Conservation (phyloP, 2,113 vertebrate species). For the Clarias gariepinus region DNA sequence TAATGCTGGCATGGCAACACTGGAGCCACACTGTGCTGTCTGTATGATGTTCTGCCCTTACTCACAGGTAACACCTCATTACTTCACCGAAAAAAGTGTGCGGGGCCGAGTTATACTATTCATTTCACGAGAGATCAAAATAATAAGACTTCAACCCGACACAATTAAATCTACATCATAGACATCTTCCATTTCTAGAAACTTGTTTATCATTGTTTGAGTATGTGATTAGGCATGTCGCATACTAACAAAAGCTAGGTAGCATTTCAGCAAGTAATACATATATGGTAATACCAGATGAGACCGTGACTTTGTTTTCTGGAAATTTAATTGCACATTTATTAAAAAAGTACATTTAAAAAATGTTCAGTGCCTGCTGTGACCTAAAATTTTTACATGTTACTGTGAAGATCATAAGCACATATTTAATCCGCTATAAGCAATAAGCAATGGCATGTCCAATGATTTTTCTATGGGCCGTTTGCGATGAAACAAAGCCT, state of each 20-base stretch:
- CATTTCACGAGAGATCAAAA: not conserved
- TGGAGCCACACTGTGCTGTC: slow-evolving; percentile 88
- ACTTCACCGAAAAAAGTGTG: not conserved
- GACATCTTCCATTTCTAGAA: not conserved
- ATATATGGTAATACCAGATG: not conserved
- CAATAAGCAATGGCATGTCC: too few species aligned
- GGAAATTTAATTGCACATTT: too few species aligned
- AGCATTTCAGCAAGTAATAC: not conserved
- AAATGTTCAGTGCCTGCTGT: too few species aligned
- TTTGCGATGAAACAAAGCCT: too few species aligned
- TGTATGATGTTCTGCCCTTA: slow-evolving; percentile 91
- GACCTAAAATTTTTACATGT: too few species aligned
- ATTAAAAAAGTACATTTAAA: too few species aligned
- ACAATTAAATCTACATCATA: not conserved
- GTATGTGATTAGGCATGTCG: too few species aligned
- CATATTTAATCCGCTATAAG: too few species aligned
- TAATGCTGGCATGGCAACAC: slow-evolving; percentile 82
- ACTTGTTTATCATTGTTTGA: too few species aligned
- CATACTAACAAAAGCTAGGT: not conserved
- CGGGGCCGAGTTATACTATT: not conserved
- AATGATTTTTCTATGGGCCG: too few species aligned
- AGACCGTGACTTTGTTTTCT: too few species aligned
- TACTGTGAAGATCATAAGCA: too few species aligned
- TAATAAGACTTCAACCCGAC: not conserved
- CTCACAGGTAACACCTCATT: slow-evolving; percentile 60